Evolutionary conservation across 2,113 vertebrate species (phyloP).

Genomic region (Podiceps cristatus): DNA sequence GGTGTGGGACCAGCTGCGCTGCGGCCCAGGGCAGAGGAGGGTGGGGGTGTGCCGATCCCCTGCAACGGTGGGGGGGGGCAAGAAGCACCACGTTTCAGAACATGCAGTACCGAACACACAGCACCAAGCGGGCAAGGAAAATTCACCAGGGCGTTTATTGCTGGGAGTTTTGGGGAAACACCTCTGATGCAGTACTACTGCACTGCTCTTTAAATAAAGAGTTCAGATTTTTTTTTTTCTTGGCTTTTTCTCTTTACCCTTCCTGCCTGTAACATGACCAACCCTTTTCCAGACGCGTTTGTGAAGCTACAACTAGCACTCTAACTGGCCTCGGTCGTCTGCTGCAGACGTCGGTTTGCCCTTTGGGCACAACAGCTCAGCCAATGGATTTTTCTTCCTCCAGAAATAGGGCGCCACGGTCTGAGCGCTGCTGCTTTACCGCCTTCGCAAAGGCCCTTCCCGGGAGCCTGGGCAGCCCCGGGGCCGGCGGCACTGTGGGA

Average conservation of each 20-base stretch:
- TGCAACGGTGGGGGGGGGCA: fast-evolving
- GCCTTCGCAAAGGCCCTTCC: not conserved
- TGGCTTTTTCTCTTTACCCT: not conserved
- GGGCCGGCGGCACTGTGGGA: not conserved
- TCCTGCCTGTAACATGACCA: not conserved
- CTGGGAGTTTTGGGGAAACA: not conserved
- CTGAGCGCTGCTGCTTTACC: not conserved
- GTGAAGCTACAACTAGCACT: conserved; percentile 13
- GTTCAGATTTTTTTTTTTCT: not conserved
- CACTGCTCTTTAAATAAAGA: not conserved
- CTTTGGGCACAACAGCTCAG: conserved; percentile 42
- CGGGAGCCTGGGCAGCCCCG: not conserved
- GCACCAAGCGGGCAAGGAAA: not conserved
- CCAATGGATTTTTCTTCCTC: not conserved
- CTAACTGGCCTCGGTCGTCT: not conserved
- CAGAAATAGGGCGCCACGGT: not conserved
- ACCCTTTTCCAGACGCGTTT: not conserved
- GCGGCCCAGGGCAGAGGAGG: not conserved
- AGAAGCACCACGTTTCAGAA: not conserved
- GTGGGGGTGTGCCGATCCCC: not conserved
- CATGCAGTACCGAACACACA: not conserved
- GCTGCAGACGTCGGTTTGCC: not conserved
- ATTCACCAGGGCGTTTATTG: not conserved
- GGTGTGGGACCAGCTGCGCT: not conserved
- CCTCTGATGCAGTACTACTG: not conserved